A percentile compares a stretch with the other conserved stretches of the same genome.
Conservation (phyloP, 2,797 vertebrate species). For the Chromis chromis region DNA sequence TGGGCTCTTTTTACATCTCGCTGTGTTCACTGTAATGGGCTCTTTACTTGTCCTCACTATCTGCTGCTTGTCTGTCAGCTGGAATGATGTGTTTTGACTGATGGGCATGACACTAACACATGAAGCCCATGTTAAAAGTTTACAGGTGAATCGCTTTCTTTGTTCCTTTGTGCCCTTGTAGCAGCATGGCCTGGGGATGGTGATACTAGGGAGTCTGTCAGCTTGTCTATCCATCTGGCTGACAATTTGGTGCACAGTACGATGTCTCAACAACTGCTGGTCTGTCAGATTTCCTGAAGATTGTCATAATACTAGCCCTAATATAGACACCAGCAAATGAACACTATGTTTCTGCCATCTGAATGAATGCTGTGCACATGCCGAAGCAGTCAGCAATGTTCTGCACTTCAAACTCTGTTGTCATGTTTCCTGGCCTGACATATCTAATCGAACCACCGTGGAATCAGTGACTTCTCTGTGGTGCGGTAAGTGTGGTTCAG, state of each 20-base stretch:
- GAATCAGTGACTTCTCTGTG: too few relatives aligned
- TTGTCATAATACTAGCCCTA: too few relatives aligned
- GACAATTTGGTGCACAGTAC: conserved; percentile 14
- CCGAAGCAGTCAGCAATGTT: too few relatives aligned
- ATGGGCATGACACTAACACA: neutral
- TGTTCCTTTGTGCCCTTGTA: conserved; percentile 3
- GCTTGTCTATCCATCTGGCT: conserved; percentile 13
- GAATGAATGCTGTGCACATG: too few relatives aligned
- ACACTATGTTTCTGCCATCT: too few relatives aligned
- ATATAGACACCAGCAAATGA: too few relatives aligned
- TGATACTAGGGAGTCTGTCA: neutral
- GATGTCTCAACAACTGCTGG: neutral
- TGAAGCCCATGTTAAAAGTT: neutral
- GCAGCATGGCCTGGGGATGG: neutral
- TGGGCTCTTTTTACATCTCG: conserved; percentile 11
- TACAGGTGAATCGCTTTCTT: neutral
- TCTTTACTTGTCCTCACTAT: neutral
- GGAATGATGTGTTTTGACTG: neutral
- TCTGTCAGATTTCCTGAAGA: too few relatives aligned
- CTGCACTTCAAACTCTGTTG: too few relatives aligned
- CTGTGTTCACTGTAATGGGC: neutral
- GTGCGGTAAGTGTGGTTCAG: too few relatives aligned
- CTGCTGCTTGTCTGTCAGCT: neutral
- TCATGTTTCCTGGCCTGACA: too few relatives aligned
- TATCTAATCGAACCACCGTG: too few relatives aligned